Evolutionary conservation across 2,888 invertebrate species (phyloP).

Genomic region (Artemia sinica): DNA sequence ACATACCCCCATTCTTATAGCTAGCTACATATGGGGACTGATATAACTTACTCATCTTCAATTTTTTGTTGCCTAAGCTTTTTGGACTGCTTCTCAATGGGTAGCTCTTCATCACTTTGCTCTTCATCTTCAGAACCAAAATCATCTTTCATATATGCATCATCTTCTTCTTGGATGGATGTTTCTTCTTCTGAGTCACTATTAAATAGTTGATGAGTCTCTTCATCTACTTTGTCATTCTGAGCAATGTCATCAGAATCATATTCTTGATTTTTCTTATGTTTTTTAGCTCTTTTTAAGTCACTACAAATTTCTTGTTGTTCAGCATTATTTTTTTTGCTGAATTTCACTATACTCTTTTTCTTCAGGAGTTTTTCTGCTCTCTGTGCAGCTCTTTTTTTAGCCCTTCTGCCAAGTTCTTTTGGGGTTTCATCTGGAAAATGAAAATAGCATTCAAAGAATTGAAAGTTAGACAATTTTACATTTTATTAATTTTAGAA

Average conservation of each 20-base stretch:
- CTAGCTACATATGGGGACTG: too few species aligned
- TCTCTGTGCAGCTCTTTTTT: conserved; percentile 44
- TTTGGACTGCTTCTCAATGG: conserved; percentile 66
- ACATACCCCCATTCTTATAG: too few species aligned
- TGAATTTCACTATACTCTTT: conserved; percentile 20
- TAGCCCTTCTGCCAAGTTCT: conserved; percentile 50
- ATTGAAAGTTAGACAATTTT: not conserved
- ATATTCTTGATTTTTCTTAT: not conserved
- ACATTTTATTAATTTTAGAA: too few species aligned
- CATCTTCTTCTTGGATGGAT: conserved; percentile 24
- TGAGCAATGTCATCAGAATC: conserved; percentile 1
- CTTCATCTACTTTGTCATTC: conserved; percentile 17
- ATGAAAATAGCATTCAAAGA: conserved; percentile 21
- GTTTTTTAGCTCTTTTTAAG: not conserved
- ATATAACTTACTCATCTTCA: conserved; percentile 38
- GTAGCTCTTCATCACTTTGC: conserved; percentile 50
- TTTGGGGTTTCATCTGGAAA: conserved; percentile 34
- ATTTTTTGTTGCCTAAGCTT: conserved; percentile 55
- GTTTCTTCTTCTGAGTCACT: conserved; percentile 12
- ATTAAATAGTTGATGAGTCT: not conserved
- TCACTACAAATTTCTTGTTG: conserved; percentile 27
- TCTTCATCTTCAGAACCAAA: conserved; percentile 30
- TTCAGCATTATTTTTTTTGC: conserved; percentile 30
- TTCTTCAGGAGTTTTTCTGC: conserved; percentile 30
- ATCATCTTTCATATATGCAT: conserved; percentile 14